Base-by-base conservation (phyloP, 64 coral and sea anemone species). In the Pocillopora damicornis region DNA sequence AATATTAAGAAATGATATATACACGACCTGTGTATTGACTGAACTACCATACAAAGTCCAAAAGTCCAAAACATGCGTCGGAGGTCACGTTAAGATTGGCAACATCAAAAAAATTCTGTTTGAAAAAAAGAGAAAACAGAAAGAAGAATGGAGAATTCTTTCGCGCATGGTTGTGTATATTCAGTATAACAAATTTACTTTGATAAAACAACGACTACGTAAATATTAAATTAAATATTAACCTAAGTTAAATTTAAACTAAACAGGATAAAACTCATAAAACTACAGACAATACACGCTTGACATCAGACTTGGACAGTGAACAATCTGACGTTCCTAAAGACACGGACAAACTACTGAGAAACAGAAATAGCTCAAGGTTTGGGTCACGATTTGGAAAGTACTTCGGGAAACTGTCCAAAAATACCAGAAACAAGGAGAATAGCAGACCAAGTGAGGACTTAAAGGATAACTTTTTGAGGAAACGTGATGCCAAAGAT, bases 381-480 rank as follows among this genome's bases (percentile, higher is more conserved):
- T 75, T 97, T 15, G 86, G 91, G 6, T 35, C 78, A 20, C 65
- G 87, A 17, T 89, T 97, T 60, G 94, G 94, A 62, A 93, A 89
- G 90, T 97, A 97, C 77, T 74, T 93, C 23, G 83, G 87, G 30
- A 93, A 89, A 72, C 67, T 93, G 37, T 82, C 87, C 36, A 93
- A 89, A 86, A 42, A 37, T 36, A 38, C 72, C 30, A 93, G 89
- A 61, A 16, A 74, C 17, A 93, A 16, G 67, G 64, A n/a, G 61
- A 80, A 60, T 60, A 58, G 86, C 51, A 80, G 83, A 76, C 66
- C 35, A 16, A 82, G 81, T 22, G 86, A 93, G 14, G 79, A 62
- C 51, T 58, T 0, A 15, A 93, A 84, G 34, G 71, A 20, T 51
- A 18, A 34, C 66, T 36, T 35, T 58, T 37, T 73, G 51, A 85